phyloP scores from a whole-genome alignment of 2,888 invertebrate genomes.

The Itoplectis maculator region DNA sequence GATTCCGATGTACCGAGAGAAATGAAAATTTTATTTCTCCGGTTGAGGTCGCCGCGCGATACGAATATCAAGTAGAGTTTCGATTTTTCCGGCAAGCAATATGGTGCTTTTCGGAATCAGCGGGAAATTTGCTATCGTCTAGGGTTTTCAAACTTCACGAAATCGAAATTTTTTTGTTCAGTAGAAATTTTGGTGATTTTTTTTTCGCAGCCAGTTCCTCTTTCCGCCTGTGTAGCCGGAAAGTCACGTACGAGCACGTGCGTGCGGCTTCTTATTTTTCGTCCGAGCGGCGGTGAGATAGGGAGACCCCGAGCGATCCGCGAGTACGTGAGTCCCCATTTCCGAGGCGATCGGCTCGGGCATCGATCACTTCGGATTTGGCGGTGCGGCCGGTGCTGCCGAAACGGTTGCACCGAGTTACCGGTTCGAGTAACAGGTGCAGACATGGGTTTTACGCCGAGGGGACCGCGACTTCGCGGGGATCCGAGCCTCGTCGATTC shows the following conservation, averaged over 20 bases:
- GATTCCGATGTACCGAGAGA: slow-evolving; percentile 53
- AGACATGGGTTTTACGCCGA: slow-evolving; percentile 46
- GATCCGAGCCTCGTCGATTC: slow-evolving; percentile 57
- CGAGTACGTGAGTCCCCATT: slow-evolving; percentile 69
- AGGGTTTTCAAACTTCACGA: too few relatives aligned
- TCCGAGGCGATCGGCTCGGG: slow-evolving; percentile 61
- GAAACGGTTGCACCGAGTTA: slow-evolving; percentile 59
- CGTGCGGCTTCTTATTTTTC: slow-evolving; percentile 15
- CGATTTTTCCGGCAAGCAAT: too few relatives aligned
- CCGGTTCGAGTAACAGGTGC: slow-evolving; percentile 55
- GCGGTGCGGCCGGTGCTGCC: slow-evolving; percentile 46
- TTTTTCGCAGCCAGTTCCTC: slow-evolving; percentile 8
- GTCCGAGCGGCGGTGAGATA: slow-evolving; percentile 15
- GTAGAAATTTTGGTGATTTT: too few relatives aligned
- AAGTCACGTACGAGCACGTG: slow-evolving; percentile 59
- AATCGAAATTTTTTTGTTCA: too few relatives aligned
- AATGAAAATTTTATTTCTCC: slow-evolving; percentile 70
- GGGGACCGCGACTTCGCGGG: slow-evolving; percentile 28
- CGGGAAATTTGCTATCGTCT: too few relatives aligned
- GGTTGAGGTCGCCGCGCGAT: slow-evolving; percentile 53
- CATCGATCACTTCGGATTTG: slow-evolving; percentile 62
- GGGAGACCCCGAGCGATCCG: slow-evolving; percentile 26
- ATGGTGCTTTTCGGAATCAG: too few relatives aligned
- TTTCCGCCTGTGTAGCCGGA: slow-evolving; percentile 22
- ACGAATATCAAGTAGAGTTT: slow-evolving; percentile 71